These are phyloP conservation scores for Anguilla anguilla DNA, from an alignment of 2,797 vertebrate genomes.

Conservation along the genomic window DNA sequence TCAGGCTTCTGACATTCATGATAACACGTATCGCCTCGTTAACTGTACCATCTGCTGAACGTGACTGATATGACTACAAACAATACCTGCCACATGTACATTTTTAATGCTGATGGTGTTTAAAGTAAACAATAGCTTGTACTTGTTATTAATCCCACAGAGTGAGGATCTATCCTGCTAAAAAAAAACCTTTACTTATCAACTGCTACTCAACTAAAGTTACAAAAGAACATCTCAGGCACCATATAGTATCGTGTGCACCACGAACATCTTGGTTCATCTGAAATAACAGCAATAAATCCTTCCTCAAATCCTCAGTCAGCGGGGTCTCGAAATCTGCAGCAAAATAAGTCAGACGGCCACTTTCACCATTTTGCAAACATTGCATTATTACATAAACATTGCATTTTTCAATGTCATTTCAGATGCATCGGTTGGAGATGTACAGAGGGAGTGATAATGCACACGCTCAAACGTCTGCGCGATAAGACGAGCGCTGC, in stretches of 20 bases:
- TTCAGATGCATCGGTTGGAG: too few relatives aligned
- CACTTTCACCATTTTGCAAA: not conserved
- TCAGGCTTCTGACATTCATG: not conserved
- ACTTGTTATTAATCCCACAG: not conserved
- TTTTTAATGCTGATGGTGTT: slow-evolving; percentile 16
- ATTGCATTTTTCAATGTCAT: not conserved
- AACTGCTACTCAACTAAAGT: not conserved
- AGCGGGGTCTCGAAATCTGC: not conserved
- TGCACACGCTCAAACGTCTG: not conserved
- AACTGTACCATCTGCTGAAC: slow-evolving; percentile 8
- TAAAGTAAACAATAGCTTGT: slow-evolving; percentile 4
- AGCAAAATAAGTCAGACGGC: not conserved
- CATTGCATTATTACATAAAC: not conserved
- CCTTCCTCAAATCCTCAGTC: not conserved
- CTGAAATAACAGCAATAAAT: not conserved
- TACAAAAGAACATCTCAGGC: not conserved
- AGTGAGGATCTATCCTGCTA: not conserved
- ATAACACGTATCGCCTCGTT: not conserved
- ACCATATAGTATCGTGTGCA: not conserved
- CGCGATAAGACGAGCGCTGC: not conserved
- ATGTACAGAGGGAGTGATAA: not conserved
- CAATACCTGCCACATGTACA: not conserved
- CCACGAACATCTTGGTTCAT: not conserved
- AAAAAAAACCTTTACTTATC: not conserved
- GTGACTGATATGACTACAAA: not conserved